These are phyloP conservation scores for Eustalomyia histrio DNA, from an alignment of 2,888 invertebrate species.

Conservation along the genomic window DNA sequence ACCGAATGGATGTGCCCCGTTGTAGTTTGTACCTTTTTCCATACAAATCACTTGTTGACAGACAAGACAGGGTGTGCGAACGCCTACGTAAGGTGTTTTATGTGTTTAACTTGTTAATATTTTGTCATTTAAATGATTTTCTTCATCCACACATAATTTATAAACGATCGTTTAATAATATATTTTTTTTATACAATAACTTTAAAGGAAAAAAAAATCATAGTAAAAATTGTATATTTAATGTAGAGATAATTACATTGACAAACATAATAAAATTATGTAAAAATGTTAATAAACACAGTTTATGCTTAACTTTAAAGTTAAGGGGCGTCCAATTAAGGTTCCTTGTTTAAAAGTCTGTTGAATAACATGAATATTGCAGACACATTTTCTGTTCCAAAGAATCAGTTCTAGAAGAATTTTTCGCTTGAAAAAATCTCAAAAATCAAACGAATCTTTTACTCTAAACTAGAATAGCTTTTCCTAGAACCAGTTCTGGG, in stretches of 20 bases:
- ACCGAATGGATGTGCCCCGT: not conserved
- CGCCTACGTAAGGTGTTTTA: constrained; percentile 52
- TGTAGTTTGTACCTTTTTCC: constrained; percentile 1
- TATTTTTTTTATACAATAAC: not conserved
- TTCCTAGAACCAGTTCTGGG: too few relatives aligned
- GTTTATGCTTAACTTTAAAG: not conserved
- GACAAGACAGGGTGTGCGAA: constrained; percentile 64
- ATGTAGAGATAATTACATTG: constrained; percentile 48
- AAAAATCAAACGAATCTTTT: too few relatives aligned
- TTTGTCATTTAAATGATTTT: not conserved
- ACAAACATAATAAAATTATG: not conserved
- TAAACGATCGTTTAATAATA: constrained; percentile 17
- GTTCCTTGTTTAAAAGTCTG: too few relatives aligned
- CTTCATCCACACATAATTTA: constrained; percentile 32
- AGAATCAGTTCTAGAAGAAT: too few relatives aligned
- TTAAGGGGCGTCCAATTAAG: too few relatives aligned
- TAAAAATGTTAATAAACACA: not conserved
- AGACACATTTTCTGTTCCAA: too few relatives aligned
- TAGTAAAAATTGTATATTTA: constrained; percentile 39
- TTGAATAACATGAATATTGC: too few relatives aligned
- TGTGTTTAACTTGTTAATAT: constrained; percentile 31
- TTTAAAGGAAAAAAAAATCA: not conserved
- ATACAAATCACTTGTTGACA: constrained; percentile 61
- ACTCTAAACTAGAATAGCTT: too few relatives aligned
- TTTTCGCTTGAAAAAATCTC: too few relatives aligned